phyloP scores from a whole-genome alignment of 2,113 vertebrate genomes.

The chimpanzee (Pan troglodytes) region NHGRI_mPanTro3-v2.1_pri NC_086016.1:49276501-49277000 shows the following conservation, averaged over 20 bases:
- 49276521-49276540: background rate
- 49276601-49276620: background rate
- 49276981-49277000: background rate
- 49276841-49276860: fast-evolving
- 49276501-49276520: background rate
- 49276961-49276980: fast-evolving
- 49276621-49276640: fast-evolving
- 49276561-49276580: fast-evolving
- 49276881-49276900: background rate
- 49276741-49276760: fast-evolving
- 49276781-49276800: background rate
- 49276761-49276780: background rate
- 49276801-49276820: background rate
- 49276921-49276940: background rate
- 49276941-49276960: background rate
- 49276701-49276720: fast-evolving
- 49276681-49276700: fast-evolving
- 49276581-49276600: background rate
- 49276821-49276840: no score
- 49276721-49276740: fast-evolving
- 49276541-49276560: fast-evolving
- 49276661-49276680: background rate
- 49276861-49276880: fast-evolving
- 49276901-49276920: background rate
- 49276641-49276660: fast-evolving